Conservation (phyloP, 2,888 invertebrate genomes). For the Villa cingulata region DNA sequence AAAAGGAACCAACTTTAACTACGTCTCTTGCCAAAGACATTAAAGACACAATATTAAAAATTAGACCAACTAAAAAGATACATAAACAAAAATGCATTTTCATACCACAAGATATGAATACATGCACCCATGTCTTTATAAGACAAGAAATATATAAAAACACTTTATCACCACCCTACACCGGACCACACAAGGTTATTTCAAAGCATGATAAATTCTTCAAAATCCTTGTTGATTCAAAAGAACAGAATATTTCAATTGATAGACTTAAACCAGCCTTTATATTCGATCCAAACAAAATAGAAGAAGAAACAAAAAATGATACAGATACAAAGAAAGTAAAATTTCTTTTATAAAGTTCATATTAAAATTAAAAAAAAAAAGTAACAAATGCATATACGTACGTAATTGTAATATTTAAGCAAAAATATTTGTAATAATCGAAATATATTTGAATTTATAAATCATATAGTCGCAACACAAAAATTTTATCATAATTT, state of each 20-base stretch:
- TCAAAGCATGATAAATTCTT: constrained; percentile 11
- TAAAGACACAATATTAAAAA: not conserved
- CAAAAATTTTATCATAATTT: too few species aligned
- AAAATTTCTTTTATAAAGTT: too few species aligned
- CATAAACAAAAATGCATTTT: constrained; percentile 1
- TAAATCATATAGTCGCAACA: too few species aligned
- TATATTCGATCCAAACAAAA: too few species aligned
- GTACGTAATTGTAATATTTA: too few species aligned
- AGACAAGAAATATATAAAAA: constrained; percentile 4
- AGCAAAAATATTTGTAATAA: too few species aligned
- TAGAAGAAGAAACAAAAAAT: too few species aligned
- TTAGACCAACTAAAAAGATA: constrained; percentile 1
- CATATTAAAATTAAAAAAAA: too few species aligned
- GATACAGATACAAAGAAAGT: too few species aligned
- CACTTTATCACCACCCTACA: constrained; percentile 15
- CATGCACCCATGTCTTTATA: constrained; percentile 2
- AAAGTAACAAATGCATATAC: too few species aligned
- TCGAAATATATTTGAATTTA: too few species aligned
- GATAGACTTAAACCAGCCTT: too few species aligned
- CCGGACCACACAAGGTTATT: constrained; percentile 14
- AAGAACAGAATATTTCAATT: constrained; percentile 10
- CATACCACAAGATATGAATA: not conserved
- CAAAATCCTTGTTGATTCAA: constrained; percentile 12
- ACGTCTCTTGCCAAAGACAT: not conserved
- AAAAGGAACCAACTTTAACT: not conserved